These are phyloP conservation scores for Nebria ingens DNA, from an alignment of 1,140 invertebrate genomes.

Conservation along the genomic window DNA sequence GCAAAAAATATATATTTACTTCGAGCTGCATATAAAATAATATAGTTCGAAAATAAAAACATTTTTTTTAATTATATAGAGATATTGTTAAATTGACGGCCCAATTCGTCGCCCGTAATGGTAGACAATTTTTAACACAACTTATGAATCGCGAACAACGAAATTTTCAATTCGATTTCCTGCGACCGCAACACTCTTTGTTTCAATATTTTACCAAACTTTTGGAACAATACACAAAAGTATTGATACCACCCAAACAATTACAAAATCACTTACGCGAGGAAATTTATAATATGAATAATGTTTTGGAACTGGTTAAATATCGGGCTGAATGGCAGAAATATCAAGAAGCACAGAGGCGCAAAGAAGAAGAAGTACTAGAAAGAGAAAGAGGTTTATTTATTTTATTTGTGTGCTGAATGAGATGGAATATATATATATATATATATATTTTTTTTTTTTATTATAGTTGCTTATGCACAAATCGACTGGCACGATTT, in stretches of 20 bases:
- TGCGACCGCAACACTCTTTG: conserved; percentile 94
- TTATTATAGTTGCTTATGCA: conserved; percentile 73
- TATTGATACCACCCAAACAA: conserved; percentile 88
- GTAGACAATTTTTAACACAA: conserved; percentile 94
- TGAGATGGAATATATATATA: too few species aligned
- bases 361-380: conserved; percentile 87
- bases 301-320: conserved; percentile 82
- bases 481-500: conserved; percentile 99
- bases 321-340: conserved; percentile 94
- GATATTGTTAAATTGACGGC: conserved; percentile 98
- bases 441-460: conserved; percentile 14
- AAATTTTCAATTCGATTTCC: conserved; percentile 98
- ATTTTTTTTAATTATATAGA: conserved; percentile 41
- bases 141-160: conserved; percentile 97
- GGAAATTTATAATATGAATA: conserved; percentile 62
- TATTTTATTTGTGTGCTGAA: neutral
- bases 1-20: conserved; percentile 25
- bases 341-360: conserved; percentile 83
- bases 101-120: conserved; percentile 97
- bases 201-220: conserved; percentile 99
- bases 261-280: conserved; percentile 67
- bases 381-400: conserved; percentile 75
- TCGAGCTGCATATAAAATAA: conserved; percentile 13
- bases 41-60: too few species aligned
- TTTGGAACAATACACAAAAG: conserved; percentile 96